Conservation (phyloP, 2,888 invertebrate species). For the Drepana falcataria region DNA sequence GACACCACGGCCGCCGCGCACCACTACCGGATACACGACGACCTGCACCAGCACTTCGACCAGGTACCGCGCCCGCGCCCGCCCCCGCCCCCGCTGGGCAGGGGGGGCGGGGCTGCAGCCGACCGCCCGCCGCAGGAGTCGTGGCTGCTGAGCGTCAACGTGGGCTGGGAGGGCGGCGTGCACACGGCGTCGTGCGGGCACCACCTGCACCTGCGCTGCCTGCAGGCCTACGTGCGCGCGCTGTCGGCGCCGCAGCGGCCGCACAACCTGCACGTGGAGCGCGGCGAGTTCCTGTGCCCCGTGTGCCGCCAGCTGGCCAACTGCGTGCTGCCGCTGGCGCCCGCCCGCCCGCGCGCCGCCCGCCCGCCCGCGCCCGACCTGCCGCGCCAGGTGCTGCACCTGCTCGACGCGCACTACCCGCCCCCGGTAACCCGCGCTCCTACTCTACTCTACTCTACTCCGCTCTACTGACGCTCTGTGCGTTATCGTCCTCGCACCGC, state of each 20-base stretch:
- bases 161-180: conserved; percentile 94
- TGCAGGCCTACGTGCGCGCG: conserved; percentile 93
- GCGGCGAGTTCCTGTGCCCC: conserved; percentile 96
- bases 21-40: conserved; percentile 87
- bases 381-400: conserved; percentile 80
- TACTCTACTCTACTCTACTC: background rate
- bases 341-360: conserved; percentile 81
- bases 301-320: conserved; percentile 89
- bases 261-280: conserved; percentile 82
- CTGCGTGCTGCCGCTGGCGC: conserved; percentile 91
- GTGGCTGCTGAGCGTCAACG: conserved; percentile 86
- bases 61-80: conserved; percentile 80
- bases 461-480: background rate
- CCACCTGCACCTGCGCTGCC: conserved; percentile 96
- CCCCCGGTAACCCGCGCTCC: conserved; percentile 75
- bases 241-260: conserved; percentile 87
- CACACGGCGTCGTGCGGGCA: conserved; percentile 98
- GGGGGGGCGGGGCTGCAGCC: too few species aligned
- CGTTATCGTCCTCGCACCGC: too few species aligned
- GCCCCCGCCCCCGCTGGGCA: background rate
- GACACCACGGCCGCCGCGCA: conserved; percentile 85
- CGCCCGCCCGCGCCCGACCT: conserved; percentile 81
- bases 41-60: conserved; percentile 87
- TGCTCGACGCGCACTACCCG: conserved; percentile 83
- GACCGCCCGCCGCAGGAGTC: conserved; percentile 74